These are phyloP conservation scores for Lepidiolamprologus cunningtoni DNA, from an alignment of 2,113 vertebrate genomes.

Conservation along the genomic window DNA sequence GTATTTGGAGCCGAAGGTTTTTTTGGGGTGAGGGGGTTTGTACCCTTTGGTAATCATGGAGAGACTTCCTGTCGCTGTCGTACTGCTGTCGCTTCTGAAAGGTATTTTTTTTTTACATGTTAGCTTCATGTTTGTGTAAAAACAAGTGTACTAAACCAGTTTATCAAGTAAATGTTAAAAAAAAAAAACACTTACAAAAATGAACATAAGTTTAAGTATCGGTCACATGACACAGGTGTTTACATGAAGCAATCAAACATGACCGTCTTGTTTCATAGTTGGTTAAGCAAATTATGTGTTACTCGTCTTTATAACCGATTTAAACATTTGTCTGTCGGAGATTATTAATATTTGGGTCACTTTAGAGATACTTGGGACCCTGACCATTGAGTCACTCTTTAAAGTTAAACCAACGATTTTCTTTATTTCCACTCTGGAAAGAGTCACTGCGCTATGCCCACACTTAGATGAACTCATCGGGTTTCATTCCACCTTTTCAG, in stretches of 20 bases:
- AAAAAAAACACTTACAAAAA: not conserved
- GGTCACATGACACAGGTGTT: constrained; percentile 39
- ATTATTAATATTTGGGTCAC: not conserved
- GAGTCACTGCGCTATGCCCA: not conserved
- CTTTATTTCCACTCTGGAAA: not conserved
- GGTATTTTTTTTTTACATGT: constrained; percentile 30
- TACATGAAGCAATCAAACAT: not conserved
- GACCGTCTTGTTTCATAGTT: not conserved
- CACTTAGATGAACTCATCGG: not conserved
- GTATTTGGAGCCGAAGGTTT: not conserved
- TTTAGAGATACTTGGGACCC: not conserved
- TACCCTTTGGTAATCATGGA: constrained; percentile 31
- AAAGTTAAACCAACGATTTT: not conserved
- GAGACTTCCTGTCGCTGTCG: not conserved
- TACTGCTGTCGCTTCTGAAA: constrained; percentile 38
- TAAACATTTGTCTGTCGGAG: not conserved
- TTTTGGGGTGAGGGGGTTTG: not conserved
- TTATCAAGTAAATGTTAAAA: not conserved
- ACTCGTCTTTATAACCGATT: not conserved
- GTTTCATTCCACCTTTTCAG: constrained; percentile 4
- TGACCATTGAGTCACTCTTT: not conserved
- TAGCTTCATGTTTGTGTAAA: not conserved
- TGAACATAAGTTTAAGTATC: constrained; percentile 24
- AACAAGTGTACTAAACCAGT: fast-evolving
- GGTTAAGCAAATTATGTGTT: not conserved